Conservation (phyloP, 2,797 vertebrate species). For the Eulemur mongoz region DNA sequence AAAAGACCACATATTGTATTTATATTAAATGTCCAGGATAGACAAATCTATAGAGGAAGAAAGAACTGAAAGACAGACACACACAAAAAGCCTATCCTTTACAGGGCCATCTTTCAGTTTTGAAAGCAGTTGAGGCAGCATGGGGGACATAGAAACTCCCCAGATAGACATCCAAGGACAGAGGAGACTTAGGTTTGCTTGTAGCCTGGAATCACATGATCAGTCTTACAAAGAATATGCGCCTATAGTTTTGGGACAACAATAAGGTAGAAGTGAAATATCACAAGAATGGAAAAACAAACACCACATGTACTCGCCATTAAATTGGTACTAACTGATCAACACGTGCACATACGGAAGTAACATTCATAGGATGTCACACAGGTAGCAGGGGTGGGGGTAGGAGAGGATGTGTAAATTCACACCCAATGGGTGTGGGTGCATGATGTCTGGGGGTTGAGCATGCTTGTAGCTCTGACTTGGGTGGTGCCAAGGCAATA, state of each 20-base stretch:
- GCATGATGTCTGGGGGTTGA: too few species aligned
- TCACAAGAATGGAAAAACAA: too few species aligned
- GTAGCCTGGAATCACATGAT: neutral
- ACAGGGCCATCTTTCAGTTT: neutral
- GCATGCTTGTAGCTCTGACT: too few species aligned
- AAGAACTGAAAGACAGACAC: neutral
- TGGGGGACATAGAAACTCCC: neutral
- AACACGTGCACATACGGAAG: too few species aligned
- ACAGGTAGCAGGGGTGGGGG: too few species aligned
- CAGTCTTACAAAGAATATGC: neutral
- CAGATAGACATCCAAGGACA: neutral
- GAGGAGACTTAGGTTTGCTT: neutral
- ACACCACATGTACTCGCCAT: too few species aligned
- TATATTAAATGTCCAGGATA: neutral
- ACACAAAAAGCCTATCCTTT: neutral
- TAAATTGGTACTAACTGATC: too few species aligned
- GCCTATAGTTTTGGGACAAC: neutral
- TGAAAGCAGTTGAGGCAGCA: neutral
- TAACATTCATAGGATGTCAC: too few species aligned
- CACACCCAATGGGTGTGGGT: too few species aligned
- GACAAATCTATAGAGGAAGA: neutral
- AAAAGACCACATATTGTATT: neutral
- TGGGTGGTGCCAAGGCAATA: too few species aligned
- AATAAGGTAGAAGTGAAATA: neutral
- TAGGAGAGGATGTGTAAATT: too few species aligned